A percentile compares a stretch with the other conserved stretches of the same genome.
These are phyloP conservation scores for Chrysolina oricalcia DNA, from an alignment of 2,888 invertebrate genomes.

Conservation along the genomic window DNA sequence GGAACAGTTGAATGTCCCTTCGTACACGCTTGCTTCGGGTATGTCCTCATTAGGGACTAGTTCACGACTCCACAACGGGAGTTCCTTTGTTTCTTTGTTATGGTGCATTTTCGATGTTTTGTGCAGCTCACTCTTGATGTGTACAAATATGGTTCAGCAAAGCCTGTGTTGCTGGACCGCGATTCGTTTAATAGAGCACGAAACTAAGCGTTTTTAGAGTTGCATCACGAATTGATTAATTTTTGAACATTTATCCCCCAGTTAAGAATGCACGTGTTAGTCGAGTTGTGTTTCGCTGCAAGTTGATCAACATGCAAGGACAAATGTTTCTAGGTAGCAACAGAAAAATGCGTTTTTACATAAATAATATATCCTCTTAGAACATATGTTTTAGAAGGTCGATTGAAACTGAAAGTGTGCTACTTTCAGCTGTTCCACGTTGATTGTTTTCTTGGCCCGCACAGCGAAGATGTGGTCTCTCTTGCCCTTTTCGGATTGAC, in stretches of 20 bases:
- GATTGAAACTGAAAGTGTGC: neutral
- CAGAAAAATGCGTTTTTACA: neutral
- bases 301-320: slow-evolving; percentile 9
- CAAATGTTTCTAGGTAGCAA: slow-evolving; percentile 2
- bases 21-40: slow-evolving; percentile 10
- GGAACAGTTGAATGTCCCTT: slow-evolving; percentile 49
- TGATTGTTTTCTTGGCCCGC: neutral
- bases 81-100: slow-evolving; percentile 29
- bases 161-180: neutral
- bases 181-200: neutral
- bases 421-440: slow-evolving; percentile 18
- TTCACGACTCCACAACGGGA: neutral
- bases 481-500: neutral
- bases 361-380: neutral
- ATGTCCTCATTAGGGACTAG: neutral
- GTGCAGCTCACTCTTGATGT: neutral
- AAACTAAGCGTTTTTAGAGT: neutral
- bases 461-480: neutral
- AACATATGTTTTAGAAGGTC: slow-evolving; percentile 13
- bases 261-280: neutral
- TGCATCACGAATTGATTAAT: slow-evolving; percentile 13
- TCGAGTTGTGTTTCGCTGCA: neutral
- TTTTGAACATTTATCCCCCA: neutral
- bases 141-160: neutral
- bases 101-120: neutral